Conservation (phyloP, 2,797 vertebrate genomes). For the Parotocinclus haroldoi region DNA sequence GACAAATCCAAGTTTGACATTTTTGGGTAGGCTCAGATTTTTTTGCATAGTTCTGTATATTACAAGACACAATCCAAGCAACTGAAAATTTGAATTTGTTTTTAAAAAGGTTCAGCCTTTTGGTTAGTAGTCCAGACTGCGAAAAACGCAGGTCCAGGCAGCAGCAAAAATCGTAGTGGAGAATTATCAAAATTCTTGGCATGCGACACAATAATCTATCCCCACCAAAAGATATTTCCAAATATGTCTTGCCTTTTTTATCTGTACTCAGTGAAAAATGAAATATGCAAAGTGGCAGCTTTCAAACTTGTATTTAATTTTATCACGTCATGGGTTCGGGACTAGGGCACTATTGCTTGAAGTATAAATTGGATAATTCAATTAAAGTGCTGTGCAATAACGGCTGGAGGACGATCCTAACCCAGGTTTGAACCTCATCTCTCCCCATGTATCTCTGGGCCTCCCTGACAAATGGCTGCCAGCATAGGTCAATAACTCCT, state of each 20-base stretch:
- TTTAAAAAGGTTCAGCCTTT: too few relatives aligned
- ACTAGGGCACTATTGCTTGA: slow-evolving; percentile 96
- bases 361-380: slow-evolving; percentile 99
- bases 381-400: slow-evolving; percentile 98
- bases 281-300: slow-evolving; percentile 86
- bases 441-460: slow-evolving; percentile 81
- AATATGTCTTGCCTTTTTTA: slow-evolving; percentile 19
- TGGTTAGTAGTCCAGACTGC: too few relatives aligned
- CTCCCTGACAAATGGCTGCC: slow-evolving; percentile 98
- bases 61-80: too few relatives aligned
- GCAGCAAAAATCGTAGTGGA: too few relatives aligned
- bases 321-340: slow-evolving; percentile 92
- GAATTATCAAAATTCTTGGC: too few relatives aligned
- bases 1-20: too few relatives aligned
- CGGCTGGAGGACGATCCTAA: slow-evolving; percentile 96
- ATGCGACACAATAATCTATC: slow-evolving; percentile 10
- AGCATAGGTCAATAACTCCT: slow-evolving; percentile 97
- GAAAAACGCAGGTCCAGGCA: too few relatives aligned
- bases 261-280: slow-evolving; percentile 14
- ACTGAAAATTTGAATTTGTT: too few relatives aligned
- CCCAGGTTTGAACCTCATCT: slow-evolving; percentile 93
- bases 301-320: slow-evolving; percentile 97
- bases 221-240: slow-evolving; percentile 15
- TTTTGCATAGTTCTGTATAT: too few relatives aligned
- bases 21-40: too few relatives aligned